These are phyloP conservation scores for Orchesellides sinensis DNA, from an alignment of 2,888 invertebrate species.

Conservation along the genomic window DNA sequence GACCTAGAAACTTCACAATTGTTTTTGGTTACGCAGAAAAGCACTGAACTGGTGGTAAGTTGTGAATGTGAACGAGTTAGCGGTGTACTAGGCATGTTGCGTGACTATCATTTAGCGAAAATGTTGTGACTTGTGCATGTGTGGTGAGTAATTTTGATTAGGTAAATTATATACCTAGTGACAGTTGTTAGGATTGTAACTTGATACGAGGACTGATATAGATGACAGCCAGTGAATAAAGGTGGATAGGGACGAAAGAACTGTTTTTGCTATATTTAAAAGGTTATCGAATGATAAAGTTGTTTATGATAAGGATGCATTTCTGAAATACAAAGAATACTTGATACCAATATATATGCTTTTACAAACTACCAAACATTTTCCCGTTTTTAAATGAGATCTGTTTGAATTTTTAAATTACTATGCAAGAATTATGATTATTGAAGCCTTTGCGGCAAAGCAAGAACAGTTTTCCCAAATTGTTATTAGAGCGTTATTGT, in stretches of 20 bases:
- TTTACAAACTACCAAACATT: neutral
- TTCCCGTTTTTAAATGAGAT: neutral
- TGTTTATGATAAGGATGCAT: too few species aligned
- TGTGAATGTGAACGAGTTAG: too few species aligned
- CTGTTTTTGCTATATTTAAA: too few species aligned
- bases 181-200: neutral
- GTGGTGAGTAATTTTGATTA: neutral
- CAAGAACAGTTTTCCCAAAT: constrained; percentile 1
- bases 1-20: constrained; percentile 51
- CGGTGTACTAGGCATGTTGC: too few species aligned
- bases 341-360: too few species aligned
- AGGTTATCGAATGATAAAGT: too few species aligned
- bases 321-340: too few species aligned
- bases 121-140: too few species aligned
- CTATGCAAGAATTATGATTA: constrained; percentile 45
- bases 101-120: neutral
- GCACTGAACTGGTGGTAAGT: too few species aligned
- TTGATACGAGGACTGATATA: neutral
- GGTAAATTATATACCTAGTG: neutral
- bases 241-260: too few species aligned
- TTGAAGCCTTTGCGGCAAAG: constrained; percentile 44
- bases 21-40: too few species aligned
- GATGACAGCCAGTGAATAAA: too few species aligned
- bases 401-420: constrained; percentile 12
- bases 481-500: constrained; percentile 29